phyloP scores from a whole-genome alignment of 2,888 invertebrate species.

The Anodontia alba region DNA sequence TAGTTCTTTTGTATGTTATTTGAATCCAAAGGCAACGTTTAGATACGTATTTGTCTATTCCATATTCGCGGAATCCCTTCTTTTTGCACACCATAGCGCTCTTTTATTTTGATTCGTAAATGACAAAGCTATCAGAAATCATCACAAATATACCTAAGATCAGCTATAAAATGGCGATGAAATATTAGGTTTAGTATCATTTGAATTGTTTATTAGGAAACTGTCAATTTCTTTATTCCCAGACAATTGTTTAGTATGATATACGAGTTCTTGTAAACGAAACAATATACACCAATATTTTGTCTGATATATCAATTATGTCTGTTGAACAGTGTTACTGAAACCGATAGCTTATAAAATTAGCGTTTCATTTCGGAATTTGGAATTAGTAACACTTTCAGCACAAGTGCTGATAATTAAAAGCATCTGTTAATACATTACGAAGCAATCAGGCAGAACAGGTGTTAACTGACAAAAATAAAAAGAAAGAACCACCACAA shows the following conservation, averaged over 20 bases:
- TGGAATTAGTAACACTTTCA: conserved; percentile 4
- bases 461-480: not conserved
- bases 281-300: not conserved
- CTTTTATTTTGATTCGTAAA: too few relatives aligned
- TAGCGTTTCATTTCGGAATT: not conserved
- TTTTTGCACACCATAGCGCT: too few relatives aligned
- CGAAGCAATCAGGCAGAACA: not conserved
- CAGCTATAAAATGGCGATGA: too few relatives aligned
- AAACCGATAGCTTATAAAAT: not conserved
- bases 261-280: not conserved
- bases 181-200: too few relatives aligned
- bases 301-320: conserved; percentile 11
- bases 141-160: too few relatives aligned
- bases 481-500: not conserved
- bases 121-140: too few relatives aligned
- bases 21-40: too few relatives aligned
- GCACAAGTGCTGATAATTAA: conserved; percentile 10
- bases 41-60: too few relatives aligned
- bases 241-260: not conserved
- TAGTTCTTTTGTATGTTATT: too few relatives aligned
- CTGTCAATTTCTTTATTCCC: not conserved
- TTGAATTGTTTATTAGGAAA: not conserved
- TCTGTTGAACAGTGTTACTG: not conserved
- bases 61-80: too few relatives aligned
- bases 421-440: not conserved